Conservation (phyloP, 1,140 invertebrate species). For the Drosophila suzukii region DNA sequence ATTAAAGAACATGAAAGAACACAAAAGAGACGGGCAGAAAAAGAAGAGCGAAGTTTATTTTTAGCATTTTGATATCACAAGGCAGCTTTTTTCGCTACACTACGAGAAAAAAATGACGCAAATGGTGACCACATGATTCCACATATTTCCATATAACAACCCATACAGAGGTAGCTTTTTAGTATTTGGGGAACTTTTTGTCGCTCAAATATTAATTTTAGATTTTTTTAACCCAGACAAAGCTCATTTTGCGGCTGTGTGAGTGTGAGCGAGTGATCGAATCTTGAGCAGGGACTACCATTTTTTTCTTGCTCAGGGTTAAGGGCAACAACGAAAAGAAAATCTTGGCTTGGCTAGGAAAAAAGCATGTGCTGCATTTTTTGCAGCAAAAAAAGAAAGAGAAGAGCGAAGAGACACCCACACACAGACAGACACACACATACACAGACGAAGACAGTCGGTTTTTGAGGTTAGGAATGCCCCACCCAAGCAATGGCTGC, state of each 20-base stretch:
- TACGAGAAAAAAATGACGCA: constrained; percentile 72
- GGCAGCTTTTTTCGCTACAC: constrained; percentile 62
- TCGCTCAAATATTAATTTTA: constrained; percentile 82
- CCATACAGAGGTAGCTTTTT: constrained; percentile 26
- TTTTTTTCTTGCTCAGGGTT: constrained; percentile 58
- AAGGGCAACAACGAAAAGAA: constrained; percentile 62
- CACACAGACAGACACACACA: constrained; percentile 21
- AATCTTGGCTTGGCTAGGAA: constrained; percentile 28
- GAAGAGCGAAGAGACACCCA: constrained; percentile 29
- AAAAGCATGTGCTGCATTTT: constrained; percentile 73
- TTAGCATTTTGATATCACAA: constrained; percentile 79
- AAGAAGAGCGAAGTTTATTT: constrained; percentile 72
- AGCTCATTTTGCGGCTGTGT: constrained; percentile 25
- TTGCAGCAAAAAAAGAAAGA: constrained; percentile 22
- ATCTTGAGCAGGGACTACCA: constrained; percentile 20
- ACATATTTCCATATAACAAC: constrained; percentile 76
- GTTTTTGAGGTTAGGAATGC: constrained; percentile 81
- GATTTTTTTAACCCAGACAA: constrained; percentile 64
- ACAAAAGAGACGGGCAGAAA: constrained; percentile 39
- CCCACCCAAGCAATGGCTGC: constrained; percentile 78
- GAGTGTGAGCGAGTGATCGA: constrained; percentile 38
- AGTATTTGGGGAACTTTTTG: constrained; percentile 53
- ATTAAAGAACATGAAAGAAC: constrained; percentile 41
- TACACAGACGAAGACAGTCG: constrained; percentile 32
- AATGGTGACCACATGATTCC: constrained; percentile 75